phyloP scores from a whole-genome alignment of 1,140 invertebrate genomes.

The Antheraea pernyi region DNA sequence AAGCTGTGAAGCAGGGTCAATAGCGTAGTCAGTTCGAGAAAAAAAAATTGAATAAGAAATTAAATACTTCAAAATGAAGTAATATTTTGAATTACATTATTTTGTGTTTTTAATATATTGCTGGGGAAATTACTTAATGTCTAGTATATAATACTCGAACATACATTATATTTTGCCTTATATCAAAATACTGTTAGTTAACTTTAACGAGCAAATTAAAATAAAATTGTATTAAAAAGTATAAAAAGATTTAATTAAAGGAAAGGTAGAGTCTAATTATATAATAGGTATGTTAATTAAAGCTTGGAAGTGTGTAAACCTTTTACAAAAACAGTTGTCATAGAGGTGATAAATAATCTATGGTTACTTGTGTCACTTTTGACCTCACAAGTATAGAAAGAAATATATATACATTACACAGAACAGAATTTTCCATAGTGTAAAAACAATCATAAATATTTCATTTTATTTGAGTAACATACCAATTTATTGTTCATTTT shows the following conservation, averaged over 20 bases:
- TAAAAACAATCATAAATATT: no score
- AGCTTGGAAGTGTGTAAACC: constrained; percentile 8
- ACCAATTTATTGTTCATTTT: neutral
- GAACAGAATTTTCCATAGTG: no score
- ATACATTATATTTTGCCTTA: neutral
- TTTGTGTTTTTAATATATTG: no score
- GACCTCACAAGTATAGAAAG: no score
- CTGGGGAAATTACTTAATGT: neutral
- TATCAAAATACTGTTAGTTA: neutral
- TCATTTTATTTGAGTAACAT: no score
- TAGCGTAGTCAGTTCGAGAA: neutral
- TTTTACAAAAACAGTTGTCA: constrained; percentile 13
- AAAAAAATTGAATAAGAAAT: neutral
- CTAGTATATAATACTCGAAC: neutral
- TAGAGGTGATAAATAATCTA: neutral
- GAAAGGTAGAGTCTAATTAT: neutral
- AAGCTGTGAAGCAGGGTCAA: no score
- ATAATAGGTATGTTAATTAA: constrained; percentile 5
- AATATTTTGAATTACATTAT: no score
- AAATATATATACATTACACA: no score
- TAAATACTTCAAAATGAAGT: no score
- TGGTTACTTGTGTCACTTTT: no score
- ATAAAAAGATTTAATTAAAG: neutral
- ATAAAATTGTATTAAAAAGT: constrained; percentile 1
- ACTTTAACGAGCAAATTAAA: neutral